Conservation (phyloP, 2,797 vertebrate species). For the Varecia variegata region DNA sequence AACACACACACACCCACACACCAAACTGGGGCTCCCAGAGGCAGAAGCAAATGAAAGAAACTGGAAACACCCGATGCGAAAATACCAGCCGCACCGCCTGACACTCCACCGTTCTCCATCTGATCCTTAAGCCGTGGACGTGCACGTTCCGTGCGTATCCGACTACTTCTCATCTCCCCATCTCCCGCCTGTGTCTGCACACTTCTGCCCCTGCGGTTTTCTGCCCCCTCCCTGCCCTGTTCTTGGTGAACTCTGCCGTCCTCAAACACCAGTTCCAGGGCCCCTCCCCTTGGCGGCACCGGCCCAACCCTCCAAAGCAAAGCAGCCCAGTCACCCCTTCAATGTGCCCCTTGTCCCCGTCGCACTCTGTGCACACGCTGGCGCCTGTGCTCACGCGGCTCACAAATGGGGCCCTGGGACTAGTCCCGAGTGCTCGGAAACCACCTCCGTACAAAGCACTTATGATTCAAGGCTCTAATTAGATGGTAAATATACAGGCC, state of each 20-base stretch:
- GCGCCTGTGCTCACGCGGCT: neutral
- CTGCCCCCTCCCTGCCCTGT: too few relatives aligned
- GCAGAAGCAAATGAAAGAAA: neutral
- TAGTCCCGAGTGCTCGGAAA: neutral
- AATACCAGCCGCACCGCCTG: neutral
- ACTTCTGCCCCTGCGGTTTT: neutral
- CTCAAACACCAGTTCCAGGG: neutral
- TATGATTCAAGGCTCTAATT: neutral
- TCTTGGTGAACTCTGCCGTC: neutral
- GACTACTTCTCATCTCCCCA: neutral
- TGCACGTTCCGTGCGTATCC: accelerated
- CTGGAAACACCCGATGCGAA: neutral
- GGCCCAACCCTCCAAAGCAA: neutral
- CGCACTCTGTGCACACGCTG: accelerated
- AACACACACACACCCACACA: neutral
- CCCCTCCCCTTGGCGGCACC: neutral
- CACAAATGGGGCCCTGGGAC: neutral
- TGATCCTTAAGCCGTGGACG: neutral
- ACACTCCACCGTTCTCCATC: neutral
- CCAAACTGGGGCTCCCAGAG: neutral
- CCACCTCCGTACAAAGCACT: neutral
- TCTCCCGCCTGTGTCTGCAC: neutral
- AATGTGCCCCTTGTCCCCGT: neutral
- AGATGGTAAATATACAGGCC: neutral
- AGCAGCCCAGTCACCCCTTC: neutral